Percentiles rank a stretch among this genome's conserved stretches.
These are phyloP conservation scores for Leucophenga varia DNA, from an alignment of 1,140 invertebrate species.

Conservation along the genomic window DNA sequence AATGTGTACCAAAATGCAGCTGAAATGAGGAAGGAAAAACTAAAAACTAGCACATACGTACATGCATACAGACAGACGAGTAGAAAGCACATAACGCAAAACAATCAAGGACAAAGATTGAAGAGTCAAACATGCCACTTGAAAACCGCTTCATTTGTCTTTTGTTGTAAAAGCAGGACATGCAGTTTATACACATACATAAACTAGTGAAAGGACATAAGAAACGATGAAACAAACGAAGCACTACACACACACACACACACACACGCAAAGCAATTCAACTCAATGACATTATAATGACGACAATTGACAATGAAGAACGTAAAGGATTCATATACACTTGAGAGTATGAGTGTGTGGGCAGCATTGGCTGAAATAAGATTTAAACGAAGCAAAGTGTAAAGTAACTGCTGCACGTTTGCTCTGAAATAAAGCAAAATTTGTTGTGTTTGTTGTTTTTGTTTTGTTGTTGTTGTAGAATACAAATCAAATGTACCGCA, in stretches of 20 bases:
- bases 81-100: not conserved
- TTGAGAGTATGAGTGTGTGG: too few relatives aligned
- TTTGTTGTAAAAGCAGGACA: too few relatives aligned
- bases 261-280: not conserved
- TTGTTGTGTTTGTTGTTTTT: too few relatives aligned
- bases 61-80: too few relatives aligned
- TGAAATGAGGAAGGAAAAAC: not conserved
- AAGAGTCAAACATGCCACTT: not conserved
- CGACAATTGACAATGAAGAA: slow-evolving; percentile 28
- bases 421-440: too few relatives aligned
- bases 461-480: too few relatives aligned
- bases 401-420: too few relatives aligned
- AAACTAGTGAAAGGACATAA: too few relatives aligned
- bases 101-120: slow-evolving; percentile 6
- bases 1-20: too few relatives aligned
- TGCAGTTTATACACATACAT: slow-evolving; percentile 1
- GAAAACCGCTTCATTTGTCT: slow-evolving; percentile 11
- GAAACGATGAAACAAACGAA: too few relatives aligned
- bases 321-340: slow-evolving; percentile 21
- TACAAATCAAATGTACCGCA: slow-evolving; percentile 53
- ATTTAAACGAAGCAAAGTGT: slow-evolving; percentile 24
- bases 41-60: not conserved
- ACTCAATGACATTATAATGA: slow-evolving; percentile 40
- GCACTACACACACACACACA: slow-evolving; percentile 4
- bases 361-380: too few relatives aligned